phyloP scores from a whole-genome alignment of 2,113 vertebrate genomes.

The Anolis carolinensis region DNA sequence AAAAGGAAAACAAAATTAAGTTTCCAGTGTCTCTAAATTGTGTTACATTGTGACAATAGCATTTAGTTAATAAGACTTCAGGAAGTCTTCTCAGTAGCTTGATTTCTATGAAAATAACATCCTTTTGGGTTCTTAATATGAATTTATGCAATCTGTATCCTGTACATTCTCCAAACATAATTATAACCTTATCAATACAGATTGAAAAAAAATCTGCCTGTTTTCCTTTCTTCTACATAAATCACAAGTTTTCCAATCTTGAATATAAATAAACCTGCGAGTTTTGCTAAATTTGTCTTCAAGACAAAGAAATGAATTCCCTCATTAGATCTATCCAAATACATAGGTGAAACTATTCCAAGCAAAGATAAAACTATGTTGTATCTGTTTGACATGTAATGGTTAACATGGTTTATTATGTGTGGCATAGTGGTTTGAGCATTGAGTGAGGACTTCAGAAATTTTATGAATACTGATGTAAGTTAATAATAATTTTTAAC shows the following conservation, averaged over 20 bases:
- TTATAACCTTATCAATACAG: too few species aligned
- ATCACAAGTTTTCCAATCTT: neutral
- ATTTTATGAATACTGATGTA: too few species aligned
- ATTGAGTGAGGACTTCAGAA: too few species aligned
- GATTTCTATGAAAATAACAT: neutral
- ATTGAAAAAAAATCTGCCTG: neutral
- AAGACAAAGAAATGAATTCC: neutral
- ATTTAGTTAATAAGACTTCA: neutral
- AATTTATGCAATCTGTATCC: accelerated
- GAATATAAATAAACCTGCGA: neutral
- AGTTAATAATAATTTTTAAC: too few species aligned
- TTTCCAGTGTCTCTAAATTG: too few species aligned
- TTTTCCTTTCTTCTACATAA: neutral
- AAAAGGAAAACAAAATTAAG: too few species aligned
- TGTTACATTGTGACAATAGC: accelerated
- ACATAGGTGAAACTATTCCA: neutral
- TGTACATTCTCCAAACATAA: neutral
- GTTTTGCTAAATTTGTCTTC: too few species aligned
- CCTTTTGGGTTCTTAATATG: accelerated
- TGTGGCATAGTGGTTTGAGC: too few species aligned
- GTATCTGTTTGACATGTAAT: too few species aligned
- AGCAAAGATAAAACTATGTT: neutral
- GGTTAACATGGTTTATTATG: too few species aligned
- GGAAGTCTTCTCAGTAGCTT: neutral
- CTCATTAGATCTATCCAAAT: neutral